A percentile compares a stretch with the other conserved stretches of the same genome.
Evolutionary conservation across 2,797 vertebrate species (phyloP).

Genomic region (Sebastes aleutianus): DNA sequence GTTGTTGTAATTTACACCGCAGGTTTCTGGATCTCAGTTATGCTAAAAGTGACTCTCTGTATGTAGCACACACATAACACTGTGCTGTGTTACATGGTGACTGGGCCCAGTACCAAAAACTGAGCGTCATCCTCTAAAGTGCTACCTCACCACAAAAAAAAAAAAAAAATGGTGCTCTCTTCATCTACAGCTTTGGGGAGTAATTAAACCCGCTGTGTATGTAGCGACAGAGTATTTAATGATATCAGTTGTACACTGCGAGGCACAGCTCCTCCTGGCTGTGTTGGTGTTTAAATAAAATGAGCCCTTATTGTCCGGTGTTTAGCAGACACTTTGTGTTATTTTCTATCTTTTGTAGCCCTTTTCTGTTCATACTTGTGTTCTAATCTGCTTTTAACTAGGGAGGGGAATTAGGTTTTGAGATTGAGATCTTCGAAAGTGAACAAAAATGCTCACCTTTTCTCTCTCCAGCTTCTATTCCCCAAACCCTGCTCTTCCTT

Average conservation of each 20-base stretch:
- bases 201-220: slow-evolving; percentile 58
- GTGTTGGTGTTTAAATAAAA: slow-evolving; percentile 51
- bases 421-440: neutral
- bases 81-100: slow-evolving; percentile 13
- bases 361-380: slow-evolving; percentile 44
- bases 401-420: slow-evolving; percentile 25
- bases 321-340: slow-evolving; percentile 36
- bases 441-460: slow-evolving; percentile 35
- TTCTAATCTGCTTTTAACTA: slow-evolving; percentile 40
- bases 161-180: neutral
- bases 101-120: slow-evolving; percentile 29
- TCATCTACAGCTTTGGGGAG: slow-evolving; percentile 44
- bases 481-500: slow-evolving; percentile 3
- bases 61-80: slow-evolving; percentile 28
- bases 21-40: slow-evolving; percentile 65
- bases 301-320: slow-evolving; percentile 4
- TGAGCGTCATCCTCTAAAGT: slow-evolving; percentile 35
- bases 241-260: slow-evolving; percentile 29
- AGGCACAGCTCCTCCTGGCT: slow-evolving; percentile 38
- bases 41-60: slow-evolving; percentile 54
- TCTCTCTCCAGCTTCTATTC: slow-evolving; percentile 15
- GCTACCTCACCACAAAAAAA: slow-evolving; percentile 23
- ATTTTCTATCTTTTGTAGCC: slow-evolving; percentile 47
- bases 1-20: slow-evolving; percentile 67
- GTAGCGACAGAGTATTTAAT: slow-evolving; percentile 54